phyloP scores from a whole-genome alignment of 2,113 vertebrate genomes.

The Elachura formosa region DNA sequence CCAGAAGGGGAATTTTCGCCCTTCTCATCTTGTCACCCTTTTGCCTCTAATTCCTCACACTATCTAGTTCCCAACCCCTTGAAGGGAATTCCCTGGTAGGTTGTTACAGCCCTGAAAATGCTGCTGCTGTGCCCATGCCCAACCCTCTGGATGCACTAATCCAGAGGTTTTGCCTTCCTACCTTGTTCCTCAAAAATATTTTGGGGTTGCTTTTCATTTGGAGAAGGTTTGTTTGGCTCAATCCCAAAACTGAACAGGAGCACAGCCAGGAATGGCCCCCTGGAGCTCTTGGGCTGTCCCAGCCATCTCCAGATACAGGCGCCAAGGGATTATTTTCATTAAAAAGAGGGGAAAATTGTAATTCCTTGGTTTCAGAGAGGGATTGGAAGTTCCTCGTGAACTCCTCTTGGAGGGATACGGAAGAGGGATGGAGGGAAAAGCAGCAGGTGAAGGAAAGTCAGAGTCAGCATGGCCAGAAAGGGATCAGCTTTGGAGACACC shows the following conservation, averaged over 20 bases:
- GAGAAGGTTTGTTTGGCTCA: neutral
- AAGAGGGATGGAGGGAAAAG: neutral
- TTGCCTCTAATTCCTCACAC: neutral
- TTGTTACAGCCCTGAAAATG: neutral
- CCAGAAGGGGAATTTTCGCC: neutral
- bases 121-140: neutral
- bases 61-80: neutral
- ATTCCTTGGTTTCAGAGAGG: neutral
- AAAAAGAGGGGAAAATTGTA: neutral
- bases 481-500: neutral
- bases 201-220: neutral
- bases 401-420: neutral
- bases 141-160: neutral
- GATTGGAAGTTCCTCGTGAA: neutral
- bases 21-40: neutral
- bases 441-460: neutral
- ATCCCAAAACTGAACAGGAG: neutral
- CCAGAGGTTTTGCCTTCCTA: neutral
- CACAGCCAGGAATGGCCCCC: neutral
- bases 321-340: neutral
- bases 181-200: neutral
- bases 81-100: neutral
- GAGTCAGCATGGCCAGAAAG: neutral
- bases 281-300: neutral
- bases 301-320: neutral